A percentile compares a stretch with the other conserved stretches of the same genome.
These are phyloP conservation scores for Saimiri boliviensis DNA, from an alignment of 2,113 vertebrate genomes.

Conservation along the genomic window DNA sequence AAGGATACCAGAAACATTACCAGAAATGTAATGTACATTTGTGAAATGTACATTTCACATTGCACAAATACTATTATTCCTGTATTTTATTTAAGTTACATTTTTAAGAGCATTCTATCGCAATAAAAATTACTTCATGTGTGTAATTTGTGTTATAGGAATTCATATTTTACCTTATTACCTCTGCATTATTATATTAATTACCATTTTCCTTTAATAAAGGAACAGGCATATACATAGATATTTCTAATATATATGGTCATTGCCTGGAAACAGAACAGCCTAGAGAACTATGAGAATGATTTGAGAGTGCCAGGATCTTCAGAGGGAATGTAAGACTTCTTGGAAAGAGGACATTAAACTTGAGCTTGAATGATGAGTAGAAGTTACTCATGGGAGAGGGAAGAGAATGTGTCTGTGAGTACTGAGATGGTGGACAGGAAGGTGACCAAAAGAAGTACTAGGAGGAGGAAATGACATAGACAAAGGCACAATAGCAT, in stretches of 20 bases:
- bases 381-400: neutral
- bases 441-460: neutral
- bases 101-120: neutral
- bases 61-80: neutral
- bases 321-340: neutral
- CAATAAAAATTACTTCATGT: neutral
- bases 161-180: constrained; percentile 6
- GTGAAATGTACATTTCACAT: too few species aligned
- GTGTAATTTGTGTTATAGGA: neutral
- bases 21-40: too few species aligned
- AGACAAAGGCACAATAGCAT: neutral
- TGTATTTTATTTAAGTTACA: constrained; percentile 7
- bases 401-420: neutral
- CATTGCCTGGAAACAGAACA: neutral
- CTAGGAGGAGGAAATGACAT: neutral
- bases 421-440: too few species aligned
- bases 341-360: neutral
- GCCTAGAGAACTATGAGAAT: neutral
- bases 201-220: neutral
- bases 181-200: neutral
- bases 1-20: neutral
- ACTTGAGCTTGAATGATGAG: neutral
- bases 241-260: neutral
- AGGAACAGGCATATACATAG: neutral
- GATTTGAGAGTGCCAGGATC: neutral